phyloP scores from a whole-genome alignment of 2,888 invertebrate species.

The Neoaliturus tenellus region DNA sequence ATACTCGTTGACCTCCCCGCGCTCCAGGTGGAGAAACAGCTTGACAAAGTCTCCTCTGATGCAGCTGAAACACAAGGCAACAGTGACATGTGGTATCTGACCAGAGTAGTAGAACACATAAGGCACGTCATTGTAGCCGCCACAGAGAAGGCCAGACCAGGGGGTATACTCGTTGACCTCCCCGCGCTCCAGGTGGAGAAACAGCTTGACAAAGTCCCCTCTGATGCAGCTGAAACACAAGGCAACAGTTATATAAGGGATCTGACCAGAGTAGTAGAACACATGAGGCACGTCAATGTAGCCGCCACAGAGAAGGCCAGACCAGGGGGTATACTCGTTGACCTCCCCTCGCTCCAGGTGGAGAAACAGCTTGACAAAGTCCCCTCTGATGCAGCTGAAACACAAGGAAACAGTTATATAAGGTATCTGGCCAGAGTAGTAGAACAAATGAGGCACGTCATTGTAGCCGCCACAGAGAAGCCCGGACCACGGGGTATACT shows the following conservation, averaged over 20 bases:
- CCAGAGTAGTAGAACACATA: too few relatives aligned
- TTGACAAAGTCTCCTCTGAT: constrained; percentile 79
- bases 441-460: constrained; percentile 76
- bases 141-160: constrained; percentile 85
- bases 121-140: constrained; percentile 80
- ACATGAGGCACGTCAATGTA: constrained; percentile 81
- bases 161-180: constrained; percentile 86
- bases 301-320: constrained; percentile 83
- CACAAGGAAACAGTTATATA: constrained; percentile 69
- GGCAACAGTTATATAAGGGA: constrained; percentile 71
- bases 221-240: constrained; percentile 80
- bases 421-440: constrained; percentile 71
- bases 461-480: constrained; percentile 82
- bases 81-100: constrained; percentile 80
- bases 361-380: constrained; percentile 86
- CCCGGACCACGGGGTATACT: constrained; percentile 85
- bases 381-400: constrained; percentile 84
- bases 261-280: constrained; percentile 82
- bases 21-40: constrained; percentile 84
- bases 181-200: constrained; percentile 84
- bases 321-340: constrained; percentile 86
- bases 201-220: constrained; percentile 79
- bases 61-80: constrained; percentile 78
- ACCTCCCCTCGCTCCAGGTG: constrained; percentile 83
- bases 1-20: constrained; percentile 83